Evolutionary conservation across 2,113 vertebrate genomes (phyloP).

Genomic region (Elaphurus davidianus): DNA sequence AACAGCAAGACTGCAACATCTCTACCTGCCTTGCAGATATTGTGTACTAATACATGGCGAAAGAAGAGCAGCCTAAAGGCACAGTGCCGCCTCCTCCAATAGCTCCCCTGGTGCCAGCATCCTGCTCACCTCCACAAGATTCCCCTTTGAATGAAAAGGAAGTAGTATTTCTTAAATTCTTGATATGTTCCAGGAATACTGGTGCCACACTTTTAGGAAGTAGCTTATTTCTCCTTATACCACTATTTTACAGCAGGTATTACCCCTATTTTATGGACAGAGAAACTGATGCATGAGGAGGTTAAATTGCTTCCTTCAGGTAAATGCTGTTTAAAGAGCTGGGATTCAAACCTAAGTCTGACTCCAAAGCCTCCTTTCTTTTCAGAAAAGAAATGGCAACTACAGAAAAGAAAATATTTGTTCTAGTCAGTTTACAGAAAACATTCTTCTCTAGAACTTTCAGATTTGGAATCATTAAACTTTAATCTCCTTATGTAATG

Average conservation of each 20-base stretch:
- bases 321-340: neutral
- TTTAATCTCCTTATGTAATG: neutral
- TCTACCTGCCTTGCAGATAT: neutral
- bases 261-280: neutral
- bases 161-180: neutral
- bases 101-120: neutral
- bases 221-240: neutral
- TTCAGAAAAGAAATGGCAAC: neutral
- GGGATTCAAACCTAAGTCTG: neutral
- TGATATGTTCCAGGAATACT: neutral
- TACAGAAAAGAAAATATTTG: slow-evolving; percentile 14
- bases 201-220: neutral
- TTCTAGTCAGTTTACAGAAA: slow-evolving; percentile 27
- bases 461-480: slow-evolving; percentile 2
- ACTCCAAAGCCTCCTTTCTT: slow-evolving; percentile 8
- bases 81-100: neutral
- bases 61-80: neutral
- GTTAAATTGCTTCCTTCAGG: neutral
- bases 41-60: neutral
- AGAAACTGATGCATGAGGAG: neutral
- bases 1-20: neutral
- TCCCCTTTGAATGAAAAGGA: neutral
- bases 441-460: slow-evolving; percentile 15
- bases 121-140: neutral
- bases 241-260: neutral